Evolutionary conservation across 2,888 invertebrate genomes (phyloP).

Genomic region (Drosophila fulvimacula): DNA sequence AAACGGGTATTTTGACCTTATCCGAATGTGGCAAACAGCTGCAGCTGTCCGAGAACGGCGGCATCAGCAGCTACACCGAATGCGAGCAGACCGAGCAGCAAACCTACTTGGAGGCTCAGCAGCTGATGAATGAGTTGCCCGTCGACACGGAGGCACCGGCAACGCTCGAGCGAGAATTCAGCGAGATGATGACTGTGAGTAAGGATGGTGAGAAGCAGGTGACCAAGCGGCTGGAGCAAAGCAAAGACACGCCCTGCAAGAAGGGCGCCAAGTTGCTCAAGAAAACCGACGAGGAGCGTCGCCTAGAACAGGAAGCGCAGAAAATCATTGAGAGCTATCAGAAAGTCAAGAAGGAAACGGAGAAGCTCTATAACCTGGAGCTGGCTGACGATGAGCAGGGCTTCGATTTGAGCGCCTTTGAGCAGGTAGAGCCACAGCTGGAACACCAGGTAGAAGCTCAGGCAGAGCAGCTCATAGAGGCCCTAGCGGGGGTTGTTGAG

Average conservation of each 20-base stretch:
- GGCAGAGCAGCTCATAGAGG: neutral
- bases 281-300: slow-evolving; percentile 80
- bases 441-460: slow-evolving; percentile 2
- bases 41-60: slow-evolving; percentile 68
- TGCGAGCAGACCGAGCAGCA: slow-evolving; percentile 79
- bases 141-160: slow-evolving; percentile 41
- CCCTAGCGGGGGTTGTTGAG: neutral
- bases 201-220: slow-evolving; percentile 79
- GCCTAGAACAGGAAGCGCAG: slow-evolving; percentile 79
- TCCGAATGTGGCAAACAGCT: slow-evolving; percentile 83
- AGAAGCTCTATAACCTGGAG: slow-evolving; percentile 72
- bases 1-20: slow-evolving; percentile 84
- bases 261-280: slow-evolving; percentile 80
- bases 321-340: slow-evolving; percentile 82
- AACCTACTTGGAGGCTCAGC: slow-evolving; percentile 69
- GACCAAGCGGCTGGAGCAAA: slow-evolving; percentile 70
- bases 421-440: slow-evolving; percentile 44
- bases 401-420: slow-evolving; percentile 75
- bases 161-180: slow-evolving; percentile 65
- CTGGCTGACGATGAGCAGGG: slow-evolving; percentile 74
- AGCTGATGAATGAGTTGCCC: slow-evolving; percentile 41
- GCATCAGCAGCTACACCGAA: slow-evolving; percentile 71
- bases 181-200: slow-evolving; percentile 70
- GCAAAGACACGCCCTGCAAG: slow-evolving; percentile 65
- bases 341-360: slow-evolving; percentile 81